Conservation (phyloP, 2,113 vertebrate genomes). For the Oncorhynchus gorbuscha region DNA sequence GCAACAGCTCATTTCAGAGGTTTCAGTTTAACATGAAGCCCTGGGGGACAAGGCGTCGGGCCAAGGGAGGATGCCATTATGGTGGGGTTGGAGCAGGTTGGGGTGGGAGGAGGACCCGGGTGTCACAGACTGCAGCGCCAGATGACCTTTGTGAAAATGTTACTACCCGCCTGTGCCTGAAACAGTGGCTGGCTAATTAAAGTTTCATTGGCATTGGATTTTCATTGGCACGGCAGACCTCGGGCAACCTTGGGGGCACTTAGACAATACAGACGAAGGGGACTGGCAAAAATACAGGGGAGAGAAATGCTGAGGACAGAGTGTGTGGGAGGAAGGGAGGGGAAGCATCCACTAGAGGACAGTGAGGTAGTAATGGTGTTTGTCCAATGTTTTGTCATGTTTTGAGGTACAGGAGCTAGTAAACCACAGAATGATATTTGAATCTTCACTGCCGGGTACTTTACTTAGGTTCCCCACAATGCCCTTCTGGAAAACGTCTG, state of each 20-base stretch:
- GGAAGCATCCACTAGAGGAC: not conserved
- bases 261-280: constrained; percentile 38
- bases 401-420: not conserved
- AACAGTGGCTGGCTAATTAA: constrained; percentile 71
- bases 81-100: constrained; percentile 20
- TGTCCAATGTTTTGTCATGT: not conserved
- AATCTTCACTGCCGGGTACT: constrained; percentile 10
- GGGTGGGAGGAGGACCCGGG: constrained; percentile 37
- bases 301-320: not conserved
- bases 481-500: constrained; percentile 43
- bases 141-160: constrained; percentile 69
- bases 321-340: constrained; percentile 1
- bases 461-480: constrained; percentile 51
- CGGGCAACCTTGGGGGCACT: constrained; percentile 63
- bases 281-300: not conserved
- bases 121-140: constrained; percentile 49
- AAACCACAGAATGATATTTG: not conserved
- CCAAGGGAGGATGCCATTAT: constrained; percentile 30
- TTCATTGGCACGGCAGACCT: constrained; percentile 68
- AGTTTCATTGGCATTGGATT: constrained; percentile 71
- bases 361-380: no score
- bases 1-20: constrained; percentile 21
- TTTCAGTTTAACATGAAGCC: constrained; percentile 36
- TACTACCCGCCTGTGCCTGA: constrained; percentile 60
- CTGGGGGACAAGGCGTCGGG: constrained; percentile 17